These are phyloP conservation scores for Carterocephalus palaemon DNA, from an alignment of 2,888 invertebrate genomes.

Conservation along the genomic window DNA sequence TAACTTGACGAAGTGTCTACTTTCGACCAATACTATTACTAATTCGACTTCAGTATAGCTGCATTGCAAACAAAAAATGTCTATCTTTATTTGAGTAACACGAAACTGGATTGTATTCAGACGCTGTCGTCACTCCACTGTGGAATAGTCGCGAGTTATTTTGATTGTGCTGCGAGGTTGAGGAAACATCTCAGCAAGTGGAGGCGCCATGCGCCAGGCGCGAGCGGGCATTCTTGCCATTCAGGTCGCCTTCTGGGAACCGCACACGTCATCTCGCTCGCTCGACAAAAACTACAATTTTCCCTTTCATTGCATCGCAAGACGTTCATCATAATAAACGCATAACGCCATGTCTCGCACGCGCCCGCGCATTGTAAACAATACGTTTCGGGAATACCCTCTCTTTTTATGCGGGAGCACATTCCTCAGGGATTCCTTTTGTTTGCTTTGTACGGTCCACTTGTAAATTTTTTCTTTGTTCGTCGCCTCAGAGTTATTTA, in stretches of 20 bases:
- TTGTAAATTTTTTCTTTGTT: conserved; percentile 50
- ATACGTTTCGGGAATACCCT: conserved; percentile 75
- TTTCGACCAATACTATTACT: neutral
- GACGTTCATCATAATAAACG: conserved; percentile 60
- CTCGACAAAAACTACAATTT: conserved; percentile 69
- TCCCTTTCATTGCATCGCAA: conserved; percentile 72
- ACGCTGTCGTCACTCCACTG: neutral
- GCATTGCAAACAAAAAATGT: no score
- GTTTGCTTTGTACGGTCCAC: conserved; percentile 66
- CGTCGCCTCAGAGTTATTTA: conserved; percentile 55
- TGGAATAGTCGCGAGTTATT: no score
- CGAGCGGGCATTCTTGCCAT: conserved; percentile 46
- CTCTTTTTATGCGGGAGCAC: conserved; percentile 68
- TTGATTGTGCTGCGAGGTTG: conserved; percentile 26
- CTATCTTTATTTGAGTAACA: no score
- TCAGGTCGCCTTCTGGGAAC: conserved; percentile 59
- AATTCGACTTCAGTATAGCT: no score
- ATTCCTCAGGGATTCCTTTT: conserved; percentile 78
- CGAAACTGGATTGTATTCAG: no score
- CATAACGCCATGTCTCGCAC: conserved; percentile 55
- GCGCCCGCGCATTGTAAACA: conserved; percentile 64
- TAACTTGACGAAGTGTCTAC: no score
- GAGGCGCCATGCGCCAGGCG: conserved; percentile 32
- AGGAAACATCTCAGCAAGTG: conserved; percentile 40
- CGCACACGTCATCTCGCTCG: conserved; percentile 61